These are phyloP conservation scores for Netelia fuscicornis DNA, from an alignment of 2,888 invertebrate genomes.

Conservation along the genomic window DNA sequence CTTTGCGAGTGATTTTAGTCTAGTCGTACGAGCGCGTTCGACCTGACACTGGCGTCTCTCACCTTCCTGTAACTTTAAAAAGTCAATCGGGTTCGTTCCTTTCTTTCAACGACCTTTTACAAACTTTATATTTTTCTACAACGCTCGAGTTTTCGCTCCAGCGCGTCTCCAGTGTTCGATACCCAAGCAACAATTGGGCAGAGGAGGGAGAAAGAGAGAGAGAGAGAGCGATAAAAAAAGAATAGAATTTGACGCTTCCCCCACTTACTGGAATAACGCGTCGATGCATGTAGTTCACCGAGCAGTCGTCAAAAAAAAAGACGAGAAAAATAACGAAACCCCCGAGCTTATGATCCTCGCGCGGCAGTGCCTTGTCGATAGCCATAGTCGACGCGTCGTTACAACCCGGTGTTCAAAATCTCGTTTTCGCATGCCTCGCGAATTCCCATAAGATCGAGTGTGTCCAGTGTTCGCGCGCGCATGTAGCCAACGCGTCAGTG, in stretches of 20 bases:
- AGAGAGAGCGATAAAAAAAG: conserved; percentile 6
- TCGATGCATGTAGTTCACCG: conserved; percentile 8
- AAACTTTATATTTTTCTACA: background rate
- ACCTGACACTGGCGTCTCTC: conserved; percentile 64
- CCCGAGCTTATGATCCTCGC: background rate
- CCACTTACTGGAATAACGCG: conserved; percentile 6
- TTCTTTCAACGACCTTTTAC: background rate
- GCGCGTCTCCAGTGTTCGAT: conserved; percentile 23
- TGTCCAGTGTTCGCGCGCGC: conserved; percentile 32
- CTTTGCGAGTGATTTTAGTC: conserved; percentile 70
- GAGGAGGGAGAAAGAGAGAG: no score
- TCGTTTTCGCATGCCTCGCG: background rate
- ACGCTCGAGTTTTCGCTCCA: background rate
- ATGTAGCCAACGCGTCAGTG: conserved; percentile 39
- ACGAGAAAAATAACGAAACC: conserved; percentile 8
- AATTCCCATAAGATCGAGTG: conserved; percentile 4
- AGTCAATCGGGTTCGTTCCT: conserved; percentile 9
- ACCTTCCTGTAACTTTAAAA: conserved; percentile 24
- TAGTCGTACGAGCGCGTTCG: conserved; percentile 72
- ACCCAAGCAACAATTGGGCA: background rate
- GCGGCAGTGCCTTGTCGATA: conserved; percentile 7
- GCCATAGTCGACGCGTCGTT: background rate
- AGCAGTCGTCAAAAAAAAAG: conserved; percentile 19
- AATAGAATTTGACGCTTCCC: background rate
- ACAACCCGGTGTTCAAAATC: background rate